These are phyloP conservation scores for Melopsittacus undulatus DNA, from an alignment of 2,797 vertebrate species.

Conservation along the genomic window DNA sequence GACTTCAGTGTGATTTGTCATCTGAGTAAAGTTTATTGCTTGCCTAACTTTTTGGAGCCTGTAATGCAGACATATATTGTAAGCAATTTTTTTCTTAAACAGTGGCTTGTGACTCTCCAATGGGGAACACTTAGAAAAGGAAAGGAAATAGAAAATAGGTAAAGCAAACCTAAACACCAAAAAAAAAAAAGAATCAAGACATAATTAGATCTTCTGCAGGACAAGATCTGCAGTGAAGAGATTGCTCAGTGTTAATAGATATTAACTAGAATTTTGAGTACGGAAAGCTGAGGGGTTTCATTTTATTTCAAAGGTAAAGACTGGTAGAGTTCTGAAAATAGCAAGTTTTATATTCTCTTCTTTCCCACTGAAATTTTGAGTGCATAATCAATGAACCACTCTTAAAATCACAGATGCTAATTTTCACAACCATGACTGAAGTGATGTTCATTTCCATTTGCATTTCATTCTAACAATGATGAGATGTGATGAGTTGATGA, in stretches of 20 bases:
- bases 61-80: background rate
- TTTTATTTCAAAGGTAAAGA: conserved; percentile 61
- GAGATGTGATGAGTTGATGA: conserved; percentile 76
- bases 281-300: conserved; percentile 43
- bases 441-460: conserved; percentile 73
- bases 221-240: conserved; percentile 29
- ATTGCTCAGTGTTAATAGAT: conserved; percentile 61
- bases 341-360: conserved; percentile 19
- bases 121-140: background rate
- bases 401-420: conserved; percentile 75
- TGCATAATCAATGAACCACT: conserved; percentile 68
- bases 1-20: conserved; percentile 9
- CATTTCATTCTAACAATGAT: conserved; percentile 76
- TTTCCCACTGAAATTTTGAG: conserved; percentile 48
- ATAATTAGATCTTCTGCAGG: conserved; percentile 47
- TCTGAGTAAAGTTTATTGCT: background rate
- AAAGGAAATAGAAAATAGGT: conserved; percentile 37
- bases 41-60: conserved; percentile 1
- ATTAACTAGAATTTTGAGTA: conserved; percentile 64
- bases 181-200: conserved; percentile 7
- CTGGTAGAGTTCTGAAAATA: conserved; percentile 59
- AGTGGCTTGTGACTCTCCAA: background rate
- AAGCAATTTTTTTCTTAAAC: background rate
- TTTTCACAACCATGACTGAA: conserved; percentile 75
- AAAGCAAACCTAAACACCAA: conserved; percentile 2